These are phyloP conservation scores for Leptatherina wallacei DNA, from an alignment of 2,797 vertebrate species.

Conservation along the genomic window DNA sequence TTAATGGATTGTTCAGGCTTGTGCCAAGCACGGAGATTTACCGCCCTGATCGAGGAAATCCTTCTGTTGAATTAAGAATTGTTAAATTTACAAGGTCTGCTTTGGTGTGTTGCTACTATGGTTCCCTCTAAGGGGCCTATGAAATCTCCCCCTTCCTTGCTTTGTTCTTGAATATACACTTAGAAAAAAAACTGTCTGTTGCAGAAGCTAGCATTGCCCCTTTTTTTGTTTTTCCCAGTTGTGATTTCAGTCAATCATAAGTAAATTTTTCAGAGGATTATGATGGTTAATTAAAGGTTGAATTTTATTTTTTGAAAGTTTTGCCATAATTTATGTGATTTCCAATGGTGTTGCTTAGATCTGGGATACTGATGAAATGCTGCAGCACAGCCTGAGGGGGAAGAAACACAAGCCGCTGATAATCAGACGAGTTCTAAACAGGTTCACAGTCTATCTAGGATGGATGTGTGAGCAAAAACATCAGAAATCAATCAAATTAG, in stretches of 20 bases:
- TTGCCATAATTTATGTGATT: not conserved
- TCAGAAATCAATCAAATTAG: not conserved
- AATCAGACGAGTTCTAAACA: conserved; percentile 15
- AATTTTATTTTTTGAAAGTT: not conserved
- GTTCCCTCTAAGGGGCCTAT: conserved; percentile 23
- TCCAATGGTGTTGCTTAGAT: not conserved
- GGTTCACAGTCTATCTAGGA: not conserved
- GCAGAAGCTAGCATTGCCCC: conserved; percentile 1
- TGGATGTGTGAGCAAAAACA: not conserved
- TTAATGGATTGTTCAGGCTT: conserved; percentile 75
- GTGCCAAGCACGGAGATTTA: conserved; percentile 72
- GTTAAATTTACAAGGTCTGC: conserved; percentile 63
- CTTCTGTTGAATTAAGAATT: conserved; percentile 62
- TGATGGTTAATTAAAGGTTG: conserved; percentile 1
- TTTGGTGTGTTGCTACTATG: conserved; percentile 35
- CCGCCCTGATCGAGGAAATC: conserved; percentile 61
- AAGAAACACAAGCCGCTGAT: not conserved
- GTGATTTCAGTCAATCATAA: not conserved
- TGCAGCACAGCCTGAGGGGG: not conserved
- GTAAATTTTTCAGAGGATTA: not conserved
- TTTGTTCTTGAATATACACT: not conserved
- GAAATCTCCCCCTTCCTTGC: conserved; percentile 19
- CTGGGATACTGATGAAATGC: conserved; percentile 1
- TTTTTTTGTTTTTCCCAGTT: conserved; percentile 1
- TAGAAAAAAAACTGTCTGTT: not conserved